phyloP scores from a whole-genome alignment of 2,113 vertebrate species.

The Aramus guarauna region DNA sequence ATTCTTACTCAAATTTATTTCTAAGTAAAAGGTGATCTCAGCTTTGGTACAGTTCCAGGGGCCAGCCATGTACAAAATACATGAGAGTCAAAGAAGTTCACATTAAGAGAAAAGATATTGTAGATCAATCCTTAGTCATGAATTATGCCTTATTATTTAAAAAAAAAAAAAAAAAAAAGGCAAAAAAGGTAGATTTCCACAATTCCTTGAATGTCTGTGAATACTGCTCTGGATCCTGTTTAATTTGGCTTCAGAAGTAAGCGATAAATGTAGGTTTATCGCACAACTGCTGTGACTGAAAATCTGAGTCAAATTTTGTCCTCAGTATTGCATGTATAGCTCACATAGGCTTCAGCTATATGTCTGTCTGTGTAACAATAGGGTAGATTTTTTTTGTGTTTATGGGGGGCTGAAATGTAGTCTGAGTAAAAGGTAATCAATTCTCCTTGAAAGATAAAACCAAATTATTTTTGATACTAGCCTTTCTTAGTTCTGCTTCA shows the following conservation, averaged over 20 bases:
- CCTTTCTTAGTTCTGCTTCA: not conserved
- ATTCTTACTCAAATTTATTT: not conserved
- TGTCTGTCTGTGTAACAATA: not conserved
- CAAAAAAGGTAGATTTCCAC: not conserved
- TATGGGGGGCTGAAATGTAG: not conserved
- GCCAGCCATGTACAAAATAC: not conserved
- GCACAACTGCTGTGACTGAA: not conserved
- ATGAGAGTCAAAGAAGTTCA: not conserved
- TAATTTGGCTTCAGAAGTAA: not conserved
- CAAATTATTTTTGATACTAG: conserved; percentile 1
- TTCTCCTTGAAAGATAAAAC: not conserved
- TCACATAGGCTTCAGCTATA: not conserved
- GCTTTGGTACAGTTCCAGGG: not conserved
- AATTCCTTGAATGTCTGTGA: not conserved
- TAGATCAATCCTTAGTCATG: not conserved
- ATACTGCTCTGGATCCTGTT: not conserved
- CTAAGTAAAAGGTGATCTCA: conserved; percentile 8
- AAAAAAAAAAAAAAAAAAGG: too few species aligned
- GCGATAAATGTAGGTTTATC: not conserved
- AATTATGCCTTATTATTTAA: not conserved
- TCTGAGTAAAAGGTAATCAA: not conserved
- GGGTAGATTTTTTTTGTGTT: not conserved
- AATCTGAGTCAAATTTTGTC: not conserved
- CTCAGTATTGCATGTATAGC: not conserved
- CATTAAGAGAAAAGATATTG: not conserved